phyloP scores from a whole-genome alignment of 1,140 invertebrate genomes.

The Pseudomyrmex pallidus region DNA sequence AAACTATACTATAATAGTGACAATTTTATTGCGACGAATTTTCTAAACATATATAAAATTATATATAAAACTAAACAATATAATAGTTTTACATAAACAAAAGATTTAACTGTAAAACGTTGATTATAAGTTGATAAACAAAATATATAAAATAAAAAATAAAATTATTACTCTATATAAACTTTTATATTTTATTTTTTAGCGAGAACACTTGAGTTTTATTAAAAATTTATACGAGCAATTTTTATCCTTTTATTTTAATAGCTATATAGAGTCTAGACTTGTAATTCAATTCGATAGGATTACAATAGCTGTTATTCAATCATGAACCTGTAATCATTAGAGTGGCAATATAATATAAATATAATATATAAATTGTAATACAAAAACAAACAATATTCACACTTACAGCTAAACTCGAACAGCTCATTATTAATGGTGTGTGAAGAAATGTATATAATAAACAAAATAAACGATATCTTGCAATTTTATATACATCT shows the following conservation, averaged over 20 bases:
- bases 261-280: not conserved
- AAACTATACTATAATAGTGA: not conserved
- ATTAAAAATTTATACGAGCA: too few relatives aligned
- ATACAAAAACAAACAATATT: not conserved
- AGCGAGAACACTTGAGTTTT: too few relatives aligned
- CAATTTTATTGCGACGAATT: not conserved
- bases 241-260: too few relatives aligned
- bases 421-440: not conserved
- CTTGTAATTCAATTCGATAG: not conserved
- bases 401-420: not conserved
- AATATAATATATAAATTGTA: too few relatives aligned
- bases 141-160: too few relatives aligned
- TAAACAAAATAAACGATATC: slow-evolving; percentile 33
- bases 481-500: slow-evolving; percentile 33
- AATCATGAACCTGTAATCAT: not conserved
- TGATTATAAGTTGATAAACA: too few relatives aligned
- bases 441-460: slow-evolving; percentile 3
- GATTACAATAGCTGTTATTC: not conserved
- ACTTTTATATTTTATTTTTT: too few relatives aligned
- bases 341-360: not conserved
- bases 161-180: too few relatives aligned
- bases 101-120: too few relatives aligned
- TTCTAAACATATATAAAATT: slow-evolving; percentile 11
- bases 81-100: not conserved
- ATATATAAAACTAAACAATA: not conserved